Conservation (phyloP, 2,113 vertebrate species). For the Microtus montanus region DNA sequence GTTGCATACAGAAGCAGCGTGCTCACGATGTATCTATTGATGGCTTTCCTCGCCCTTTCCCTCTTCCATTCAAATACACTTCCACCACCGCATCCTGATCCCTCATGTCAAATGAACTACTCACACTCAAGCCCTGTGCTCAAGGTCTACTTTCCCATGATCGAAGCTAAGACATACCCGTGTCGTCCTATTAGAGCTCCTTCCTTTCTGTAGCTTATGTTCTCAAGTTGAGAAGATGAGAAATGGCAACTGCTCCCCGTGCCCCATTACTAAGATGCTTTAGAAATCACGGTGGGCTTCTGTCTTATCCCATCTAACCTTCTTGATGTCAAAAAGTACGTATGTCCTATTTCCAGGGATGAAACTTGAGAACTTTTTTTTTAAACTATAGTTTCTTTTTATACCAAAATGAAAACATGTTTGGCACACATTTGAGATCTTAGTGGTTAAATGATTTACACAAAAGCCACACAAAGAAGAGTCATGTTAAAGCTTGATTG, state of each 20-base stretch:
- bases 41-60: background rate
- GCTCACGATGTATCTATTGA: accelerated
- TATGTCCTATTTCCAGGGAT: background rate
- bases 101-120: background rate
- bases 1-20: background rate
- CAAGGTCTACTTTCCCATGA: background rate
- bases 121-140: background rate
- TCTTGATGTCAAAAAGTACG: background rate
- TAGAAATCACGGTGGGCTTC: background rate
- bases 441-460: background rate
- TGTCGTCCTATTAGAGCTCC: background rate
- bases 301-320: background rate
- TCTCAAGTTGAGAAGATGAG: background rate
- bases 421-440: constrained; percentile 85
- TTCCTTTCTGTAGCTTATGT: background rate
- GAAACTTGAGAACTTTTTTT: background rate
- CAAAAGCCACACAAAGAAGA: background rate
- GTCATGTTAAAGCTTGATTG: background rate
- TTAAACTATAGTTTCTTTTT: constrained; percentile 92
- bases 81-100: background rate
- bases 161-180: background rate
- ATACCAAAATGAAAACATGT: constrained; percentile 92
- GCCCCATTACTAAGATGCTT: background rate
- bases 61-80: background rate
- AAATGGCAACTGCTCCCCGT: background rate